phyloP scores from a whole-genome alignment of 2,888 invertebrate genomes.

The Asteroscopus sphinx region DNA sequence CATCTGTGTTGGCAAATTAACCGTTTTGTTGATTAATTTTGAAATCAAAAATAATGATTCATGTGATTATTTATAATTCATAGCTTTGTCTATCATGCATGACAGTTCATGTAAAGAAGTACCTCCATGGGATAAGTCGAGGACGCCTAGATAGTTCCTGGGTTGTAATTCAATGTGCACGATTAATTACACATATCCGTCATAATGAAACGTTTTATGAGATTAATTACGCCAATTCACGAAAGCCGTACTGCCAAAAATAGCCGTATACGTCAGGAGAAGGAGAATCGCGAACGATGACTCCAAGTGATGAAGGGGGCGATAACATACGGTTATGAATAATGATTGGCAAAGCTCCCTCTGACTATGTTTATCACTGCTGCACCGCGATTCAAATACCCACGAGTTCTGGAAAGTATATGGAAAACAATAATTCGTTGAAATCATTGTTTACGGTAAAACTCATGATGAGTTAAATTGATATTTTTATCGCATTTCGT shows the following conservation, averaged over 20 bases:
- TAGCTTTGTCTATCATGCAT: slow-evolving; percentile 33
- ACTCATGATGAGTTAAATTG: slow-evolving; percentile 33
- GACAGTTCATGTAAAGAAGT: slow-evolving; percentile 43
- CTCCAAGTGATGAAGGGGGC: slow-evolving; percentile 70
- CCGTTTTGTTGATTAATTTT: slow-evolving; percentile 73
- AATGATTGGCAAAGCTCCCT: slow-evolving; percentile 80
- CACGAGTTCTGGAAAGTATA: slow-evolving; percentile 64
- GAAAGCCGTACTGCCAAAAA: slow-evolving; percentile 69
- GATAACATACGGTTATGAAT: slow-evolving; percentile 80
- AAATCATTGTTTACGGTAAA: slow-evolving; percentile 63
- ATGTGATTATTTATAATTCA: slow-evolving; percentile 40
- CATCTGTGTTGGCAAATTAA: slow-evolving; percentile 84
- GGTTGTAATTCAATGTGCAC: slow-evolving; percentile 25
- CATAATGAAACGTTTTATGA: slow-evolving; percentile 56
- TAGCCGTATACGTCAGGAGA: slow-evolving; percentile 81
- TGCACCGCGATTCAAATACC: slow-evolving; percentile 58
- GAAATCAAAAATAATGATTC: slow-evolving; percentile 58
- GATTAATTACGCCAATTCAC: slow-evolving; percentile 64
- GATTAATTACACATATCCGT: slow-evolving; percentile 58
- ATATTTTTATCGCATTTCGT: slow-evolving; percentile 39
- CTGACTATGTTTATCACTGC: slow-evolving; percentile 69
- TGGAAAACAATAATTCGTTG: slow-evolving; percentile 48
- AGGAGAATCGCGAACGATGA: slow-evolving; percentile 75
- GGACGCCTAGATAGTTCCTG: slow-evolving; percentile 22
- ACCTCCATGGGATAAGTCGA: slow-evolving; percentile 7